Conservation (phyloP, 1,140 invertebrate species). For the Nasonia longicornis region DNA sequence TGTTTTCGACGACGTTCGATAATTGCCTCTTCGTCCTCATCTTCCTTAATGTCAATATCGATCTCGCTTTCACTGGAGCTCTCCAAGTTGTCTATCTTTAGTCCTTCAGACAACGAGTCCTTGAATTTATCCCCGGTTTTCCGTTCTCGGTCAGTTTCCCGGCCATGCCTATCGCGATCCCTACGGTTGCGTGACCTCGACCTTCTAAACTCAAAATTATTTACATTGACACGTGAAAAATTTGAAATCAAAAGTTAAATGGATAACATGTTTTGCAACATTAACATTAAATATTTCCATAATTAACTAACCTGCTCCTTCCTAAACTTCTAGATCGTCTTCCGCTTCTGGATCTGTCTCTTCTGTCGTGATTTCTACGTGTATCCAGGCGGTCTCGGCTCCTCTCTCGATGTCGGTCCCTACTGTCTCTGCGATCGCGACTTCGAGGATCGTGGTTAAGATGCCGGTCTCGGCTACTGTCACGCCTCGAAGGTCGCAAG, state of each 20-base stretch:
- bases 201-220: slow-evolving; percentile 44
- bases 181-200: slow-evolving; percentile 64
- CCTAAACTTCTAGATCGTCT: slow-evolving; percentile 62
- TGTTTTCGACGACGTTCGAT: slow-evolving; percentile 91
- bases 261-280: not conserved
- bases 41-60: slow-evolving; percentile 86
- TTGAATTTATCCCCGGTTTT: slow-evolving; percentile 76
- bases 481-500: slow-evolving; percentile 40
- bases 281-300: too few species aligned
- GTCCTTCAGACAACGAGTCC: slow-evolving; percentile 87
- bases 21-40: slow-evolving; percentile 92
- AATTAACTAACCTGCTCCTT: slow-evolving; percentile 48
- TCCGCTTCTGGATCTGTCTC: slow-evolving; percentile 56
- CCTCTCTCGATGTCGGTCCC: slow-evolving; percentile 54
- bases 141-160: slow-evolving; percentile 29
- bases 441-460: slow-evolving; percentile 50
- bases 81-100: slow-evolving; percentile 74
- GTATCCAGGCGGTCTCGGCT: slow-evolving; percentile 51
- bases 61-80: slow-evolving; percentile 78
- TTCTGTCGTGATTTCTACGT: slow-evolving; percentile 57
- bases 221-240: not conserved
- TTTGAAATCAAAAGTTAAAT: not conserved
- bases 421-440: slow-evolving; percentile 23
- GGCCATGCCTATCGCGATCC: slow-evolving; percentile 53
- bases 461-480: slow-evolving; percentile 56